Evolutionary conservation across 2,797 vertebrate species (phyloP).

Genomic region (Tinamus major): DNA sequence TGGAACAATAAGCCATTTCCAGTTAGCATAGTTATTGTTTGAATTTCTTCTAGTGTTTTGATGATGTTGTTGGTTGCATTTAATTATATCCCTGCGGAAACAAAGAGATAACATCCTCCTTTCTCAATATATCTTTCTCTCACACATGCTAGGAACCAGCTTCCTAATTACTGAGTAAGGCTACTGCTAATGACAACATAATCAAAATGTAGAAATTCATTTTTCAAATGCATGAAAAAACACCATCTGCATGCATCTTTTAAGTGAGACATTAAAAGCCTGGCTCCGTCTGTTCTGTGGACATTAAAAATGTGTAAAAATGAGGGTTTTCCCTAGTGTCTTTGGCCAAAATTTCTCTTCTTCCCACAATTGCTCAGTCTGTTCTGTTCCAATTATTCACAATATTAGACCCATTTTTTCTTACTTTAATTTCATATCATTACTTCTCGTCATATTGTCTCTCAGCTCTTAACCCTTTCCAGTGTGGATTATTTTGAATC

Average conservation of each 20-base stretch:
- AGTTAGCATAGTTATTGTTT: background rate
- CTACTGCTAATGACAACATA: constrained; percentile 66
- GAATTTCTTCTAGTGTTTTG: constrained; percentile 39
- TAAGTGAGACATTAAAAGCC: constrained; percentile 70
- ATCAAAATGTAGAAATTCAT: constrained; percentile 58
- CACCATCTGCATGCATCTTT: constrained; percentile 71
- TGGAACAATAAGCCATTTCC: constrained; percentile 24
- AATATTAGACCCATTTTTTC: constrained; percentile 40
- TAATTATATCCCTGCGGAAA: constrained; percentile 64
- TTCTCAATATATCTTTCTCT: constrained; percentile 41
- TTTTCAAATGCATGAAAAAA: constrained; percentile 56
- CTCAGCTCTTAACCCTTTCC: constrained; percentile 42
- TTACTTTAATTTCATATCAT: constrained; percentile 43
- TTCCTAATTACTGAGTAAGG: constrained; percentile 50
- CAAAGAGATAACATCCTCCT: constrained; percentile 52
- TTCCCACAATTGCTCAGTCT: constrained; percentile 53
- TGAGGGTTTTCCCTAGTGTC: constrained; percentile 63
- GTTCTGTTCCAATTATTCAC: constrained; percentile 58
- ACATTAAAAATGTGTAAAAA: constrained; percentile 72
- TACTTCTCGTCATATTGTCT: constrained; percentile 19
- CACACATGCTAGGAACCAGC: constrained; percentile 41
- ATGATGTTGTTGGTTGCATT: constrained; percentile 50
- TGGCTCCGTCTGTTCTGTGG: constrained; percentile 68
- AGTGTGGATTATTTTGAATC: background rate
- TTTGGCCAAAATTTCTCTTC: constrained; percentile 43